Percentiles rank a stretch among this genome's conserved stretches.
Evolutionary conservation across 1,140 invertebrate species (phyloP).

Genomic region (Acyrthosiphon pisum): DNA sequence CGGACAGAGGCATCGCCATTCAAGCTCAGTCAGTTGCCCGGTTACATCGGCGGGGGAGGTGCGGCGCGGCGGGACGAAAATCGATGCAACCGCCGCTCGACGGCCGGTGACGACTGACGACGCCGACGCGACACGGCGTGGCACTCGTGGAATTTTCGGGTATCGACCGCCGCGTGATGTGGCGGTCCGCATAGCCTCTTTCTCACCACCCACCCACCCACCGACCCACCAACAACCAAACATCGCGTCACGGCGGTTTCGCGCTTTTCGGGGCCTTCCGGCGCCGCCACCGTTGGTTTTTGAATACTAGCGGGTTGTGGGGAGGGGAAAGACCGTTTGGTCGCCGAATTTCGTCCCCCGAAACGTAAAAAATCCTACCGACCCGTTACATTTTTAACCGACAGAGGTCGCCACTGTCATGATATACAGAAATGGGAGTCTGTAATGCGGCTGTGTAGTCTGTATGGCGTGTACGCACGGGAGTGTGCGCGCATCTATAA

Average conservation of each 20-base stretch:
- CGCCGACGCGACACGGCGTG: neutral
- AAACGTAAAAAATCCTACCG: neutral
- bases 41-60: neutral
- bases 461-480: neutral
- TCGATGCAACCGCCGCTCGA: conserved; percentile 33
- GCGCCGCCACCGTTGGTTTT: neutral
- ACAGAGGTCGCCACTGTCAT: conserved; percentile 23
- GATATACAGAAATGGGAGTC: neutral
- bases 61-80: conserved; percentile 32
- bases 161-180: neutral
- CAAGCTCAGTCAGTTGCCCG: neutral
- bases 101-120: neutral
- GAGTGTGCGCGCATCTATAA: conserved; percentile 20
- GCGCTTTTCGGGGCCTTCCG: neutral
- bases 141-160: conserved; percentile 28
- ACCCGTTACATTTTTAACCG: neutral
- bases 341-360: neutral
- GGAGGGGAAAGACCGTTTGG: neutral
- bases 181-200: neutral
- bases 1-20: neutral
- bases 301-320: neutral
- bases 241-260: conserved; percentile 1
- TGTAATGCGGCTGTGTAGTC: too few relatives aligned
- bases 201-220: too few relatives aligned
- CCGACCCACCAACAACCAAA: neutral